Conservation (phyloP, 2,888 invertebrate species). For the Mayetiola destructor region DNA sequence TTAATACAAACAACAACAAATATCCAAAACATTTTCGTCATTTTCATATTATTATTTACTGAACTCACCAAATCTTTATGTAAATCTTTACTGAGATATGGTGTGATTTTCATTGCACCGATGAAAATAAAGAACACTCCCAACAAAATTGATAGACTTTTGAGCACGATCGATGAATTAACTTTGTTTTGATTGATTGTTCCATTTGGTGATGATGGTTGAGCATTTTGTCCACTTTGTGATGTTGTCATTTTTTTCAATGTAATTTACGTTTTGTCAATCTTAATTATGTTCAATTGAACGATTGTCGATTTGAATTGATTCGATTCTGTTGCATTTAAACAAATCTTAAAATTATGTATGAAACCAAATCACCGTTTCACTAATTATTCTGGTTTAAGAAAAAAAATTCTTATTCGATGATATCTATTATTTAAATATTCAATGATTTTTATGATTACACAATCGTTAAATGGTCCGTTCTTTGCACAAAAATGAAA, state of each 20-base stretch:
- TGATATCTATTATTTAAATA: too few species aligned
- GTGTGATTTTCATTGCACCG: constrained; percentile 82
- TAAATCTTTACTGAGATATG: constrained; percentile 82
- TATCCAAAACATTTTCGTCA: not conserved
- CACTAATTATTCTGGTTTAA: not conserved
- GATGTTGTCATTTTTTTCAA: not conserved
- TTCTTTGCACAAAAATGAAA: not conserved
- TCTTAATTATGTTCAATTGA: not conserved
- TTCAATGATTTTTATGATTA: constrained; percentile 10
- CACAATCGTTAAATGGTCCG: constrained; percentile 2
- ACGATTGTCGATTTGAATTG: not conserved
- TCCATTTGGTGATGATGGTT: not conserved
- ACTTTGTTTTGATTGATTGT: not conserved
- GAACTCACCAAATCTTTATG: constrained; percentile 86
- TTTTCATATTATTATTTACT: not conserved
- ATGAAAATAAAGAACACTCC: constrained; percentile 93
- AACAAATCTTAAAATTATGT: too few species aligned
- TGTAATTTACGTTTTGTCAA: not conserved
- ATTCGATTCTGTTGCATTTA: not conserved
- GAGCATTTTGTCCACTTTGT: constrained; percentile 8
- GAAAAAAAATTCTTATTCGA: not conserved
- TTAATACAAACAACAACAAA: not conserved
- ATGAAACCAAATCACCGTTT: not conserved
- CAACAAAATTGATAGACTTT: constrained; percentile 77
- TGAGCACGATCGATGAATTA: constrained; percentile 59